Evolutionary conservation across 2,797 vertebrate species (phyloP).

Genomic region (Coilia nasus): DNA sequence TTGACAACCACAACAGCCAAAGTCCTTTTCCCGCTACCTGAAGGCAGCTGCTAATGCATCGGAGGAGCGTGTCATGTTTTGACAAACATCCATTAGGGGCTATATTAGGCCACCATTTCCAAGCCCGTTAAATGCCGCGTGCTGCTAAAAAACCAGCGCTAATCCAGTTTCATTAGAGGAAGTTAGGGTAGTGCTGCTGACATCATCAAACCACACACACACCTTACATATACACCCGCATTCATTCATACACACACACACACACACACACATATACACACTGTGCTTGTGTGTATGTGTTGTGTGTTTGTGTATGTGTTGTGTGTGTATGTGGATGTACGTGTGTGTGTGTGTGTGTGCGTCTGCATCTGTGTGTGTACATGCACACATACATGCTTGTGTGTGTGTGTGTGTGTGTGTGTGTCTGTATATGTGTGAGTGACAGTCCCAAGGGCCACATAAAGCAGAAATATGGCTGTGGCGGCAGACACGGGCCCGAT

Average conservation of each 20-base stretch:
- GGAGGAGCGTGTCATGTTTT: not conserved
- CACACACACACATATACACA: too few species aligned
- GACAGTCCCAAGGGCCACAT: slow-evolving; percentile 54
- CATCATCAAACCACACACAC: not conserved
- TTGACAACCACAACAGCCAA: not conserved
- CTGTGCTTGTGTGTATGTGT: too few species aligned
- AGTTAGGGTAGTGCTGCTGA: not conserved
- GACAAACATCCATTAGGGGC: not conserved
- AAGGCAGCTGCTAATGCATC: not conserved
- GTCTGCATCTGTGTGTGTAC: too few species aligned
- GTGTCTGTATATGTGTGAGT: slow-evolving; percentile 25
- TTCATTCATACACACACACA: too few species aligned
- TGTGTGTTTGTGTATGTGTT: too few species aligned
- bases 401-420: slow-evolving; percentile 25
- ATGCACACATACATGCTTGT: too few species aligned
- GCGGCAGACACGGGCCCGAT: slow-evolving; percentile 47
- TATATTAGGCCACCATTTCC: not conserved
- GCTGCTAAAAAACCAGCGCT: not conserved
- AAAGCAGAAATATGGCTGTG: slow-evolving; percentile 56
- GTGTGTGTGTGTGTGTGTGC: too few species aligned
- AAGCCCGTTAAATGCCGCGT: not conserved
- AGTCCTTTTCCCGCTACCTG: not conserved
- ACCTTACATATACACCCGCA: too few species aligned
- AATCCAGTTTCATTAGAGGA: not conserved
- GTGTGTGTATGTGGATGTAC: too few species aligned